A percentile compares a stretch with the other conserved stretches of the same genome.
Evolutionary conservation across 2,113 vertebrate species (phyloP).

Genomic region (Speoplatyrhinus poulsoni): DNA sequence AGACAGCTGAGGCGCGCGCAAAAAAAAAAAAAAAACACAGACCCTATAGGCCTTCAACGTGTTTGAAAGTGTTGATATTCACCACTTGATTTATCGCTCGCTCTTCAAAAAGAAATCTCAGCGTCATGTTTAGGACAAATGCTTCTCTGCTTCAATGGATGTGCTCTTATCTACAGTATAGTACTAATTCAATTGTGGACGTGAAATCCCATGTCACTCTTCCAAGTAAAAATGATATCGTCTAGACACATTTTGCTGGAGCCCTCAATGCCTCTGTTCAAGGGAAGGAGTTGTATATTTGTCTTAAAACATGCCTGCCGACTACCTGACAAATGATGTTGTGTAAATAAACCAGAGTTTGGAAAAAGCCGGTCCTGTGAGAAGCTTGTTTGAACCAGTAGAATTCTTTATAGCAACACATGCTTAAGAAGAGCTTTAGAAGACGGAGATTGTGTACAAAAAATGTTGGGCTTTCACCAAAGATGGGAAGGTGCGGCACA

Average conservation of each 20-base stretch:
- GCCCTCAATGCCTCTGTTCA: conserved; percentile 39
- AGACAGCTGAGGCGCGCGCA: conserved; percentile 22
- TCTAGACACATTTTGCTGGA: conserved; percentile 47
- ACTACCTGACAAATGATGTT: conserved; percentile 45
- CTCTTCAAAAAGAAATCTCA: conserved; percentile 43
- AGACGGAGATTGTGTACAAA: conserved; percentile 10
- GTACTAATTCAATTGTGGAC: conserved; percentile 1
- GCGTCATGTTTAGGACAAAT: conserved; percentile 24
- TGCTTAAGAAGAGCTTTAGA: conserved; percentile 16
- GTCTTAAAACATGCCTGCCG: conserved; percentile 47
- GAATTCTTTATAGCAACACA: conserved; percentile 32
- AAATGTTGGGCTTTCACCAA: conserved; percentile 32
- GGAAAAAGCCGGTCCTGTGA: conserved; percentile 20
- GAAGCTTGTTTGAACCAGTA: conserved; percentile 9
- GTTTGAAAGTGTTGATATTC: conserved; percentile 62
- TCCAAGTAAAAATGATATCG: conserved; percentile 39
- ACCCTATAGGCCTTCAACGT: conserved; percentile 45
- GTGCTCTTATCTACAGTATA: conserved; percentile 13
- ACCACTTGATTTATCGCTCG: conserved; percentile 44
- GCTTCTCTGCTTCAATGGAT: conserved; percentile 39
- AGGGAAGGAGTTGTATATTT: conserved; percentile 52
- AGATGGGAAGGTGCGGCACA: conserved; percentile 52
- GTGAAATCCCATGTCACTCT: conserved; percentile 16
- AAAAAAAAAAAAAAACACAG: neutral
- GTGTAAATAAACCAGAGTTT: conserved; percentile 40